Conservation (phyloP, 2,113 vertebrate species). For the Platysternon megacephalum region DNA sequence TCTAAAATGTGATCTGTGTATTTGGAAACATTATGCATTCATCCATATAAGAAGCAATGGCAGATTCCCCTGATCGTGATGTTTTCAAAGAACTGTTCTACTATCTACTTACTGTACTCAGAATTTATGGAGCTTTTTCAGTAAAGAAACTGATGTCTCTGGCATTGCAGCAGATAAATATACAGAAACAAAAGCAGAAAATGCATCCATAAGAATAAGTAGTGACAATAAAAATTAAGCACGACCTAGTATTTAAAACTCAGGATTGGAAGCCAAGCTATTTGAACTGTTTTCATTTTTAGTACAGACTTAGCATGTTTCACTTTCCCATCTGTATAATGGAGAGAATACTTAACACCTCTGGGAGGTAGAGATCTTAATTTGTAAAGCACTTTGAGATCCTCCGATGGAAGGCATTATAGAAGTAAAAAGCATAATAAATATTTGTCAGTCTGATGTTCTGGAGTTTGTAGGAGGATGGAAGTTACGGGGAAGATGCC, state of each 20-base stretch:
- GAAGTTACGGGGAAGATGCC: background rate
- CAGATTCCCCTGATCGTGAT: conserved; percentile 8
- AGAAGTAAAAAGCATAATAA: background rate
- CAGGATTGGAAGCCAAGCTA: background rate
- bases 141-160: background rate
- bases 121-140: conserved; percentile 23
- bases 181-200: background rate
- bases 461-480: background rate
- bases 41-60: conserved; percentile 42
- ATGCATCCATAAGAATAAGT: background rate
- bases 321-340: background rate
- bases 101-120: background rate
- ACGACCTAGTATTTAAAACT: background rate
- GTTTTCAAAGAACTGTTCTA: conserved; percentile 32
- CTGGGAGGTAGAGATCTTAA: background rate
- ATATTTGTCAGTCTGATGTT: background rate
- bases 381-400: background rate
- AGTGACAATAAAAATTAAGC: background rate
- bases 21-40: conserved; percentile 54
- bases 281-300: background rate
- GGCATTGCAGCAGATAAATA: background rate
- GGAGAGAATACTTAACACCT: background rate
- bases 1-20: conserved; percentile 66
- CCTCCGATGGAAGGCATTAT: fast-evolving
- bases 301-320: background rate